A percentile compares a stretch with the other conserved stretches of the same genome.
phyloP scores from a whole-genome alignment of 2,113 vertebrate genomes.

The Zosterops hypoxanthus region DNA sequence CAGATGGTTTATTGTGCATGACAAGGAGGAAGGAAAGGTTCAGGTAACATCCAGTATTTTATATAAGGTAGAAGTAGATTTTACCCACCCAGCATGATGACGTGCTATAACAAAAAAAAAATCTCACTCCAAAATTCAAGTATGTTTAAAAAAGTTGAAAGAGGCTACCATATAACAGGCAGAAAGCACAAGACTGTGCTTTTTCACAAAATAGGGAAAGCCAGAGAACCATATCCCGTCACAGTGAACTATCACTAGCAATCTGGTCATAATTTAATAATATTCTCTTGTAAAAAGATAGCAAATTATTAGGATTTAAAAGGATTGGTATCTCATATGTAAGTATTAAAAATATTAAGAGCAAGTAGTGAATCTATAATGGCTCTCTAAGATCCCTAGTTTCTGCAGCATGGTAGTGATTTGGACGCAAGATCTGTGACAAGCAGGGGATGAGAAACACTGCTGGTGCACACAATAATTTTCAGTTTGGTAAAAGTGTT shows the following conservation, averaged over 20 bases:
- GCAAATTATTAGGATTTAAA: not conserved
- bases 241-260: not conserved
- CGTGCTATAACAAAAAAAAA: not conserved
- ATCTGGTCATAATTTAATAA: not conserved
- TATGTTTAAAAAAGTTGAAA: not conserved
- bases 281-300: not conserved
- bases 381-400: not conserved
- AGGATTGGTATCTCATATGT: not conserved
- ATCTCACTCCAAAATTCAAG: not conserved
- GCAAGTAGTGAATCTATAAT: not conserved
- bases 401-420: not conserved
- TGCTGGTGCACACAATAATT: not conserved
- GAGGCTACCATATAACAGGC: not conserved
- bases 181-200: not conserved
- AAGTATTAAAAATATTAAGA: not conserved
- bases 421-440: not conserved
- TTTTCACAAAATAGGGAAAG: not conserved
- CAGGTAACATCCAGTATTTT: not conserved
- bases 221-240: not conserved
- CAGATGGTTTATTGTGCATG: not conserved
- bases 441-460: not conserved
- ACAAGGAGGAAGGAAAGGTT: not conserved
- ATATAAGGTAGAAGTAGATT: not conserved
- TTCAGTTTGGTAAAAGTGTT: not conserved
- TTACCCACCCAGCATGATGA: not conserved